A percentile compares a stretch with the other conserved stretches of the same genome.
Evolutionary conservation across 2,888 invertebrate species (phyloP).

Genomic region (Mactromeris polynyma): DNA sequence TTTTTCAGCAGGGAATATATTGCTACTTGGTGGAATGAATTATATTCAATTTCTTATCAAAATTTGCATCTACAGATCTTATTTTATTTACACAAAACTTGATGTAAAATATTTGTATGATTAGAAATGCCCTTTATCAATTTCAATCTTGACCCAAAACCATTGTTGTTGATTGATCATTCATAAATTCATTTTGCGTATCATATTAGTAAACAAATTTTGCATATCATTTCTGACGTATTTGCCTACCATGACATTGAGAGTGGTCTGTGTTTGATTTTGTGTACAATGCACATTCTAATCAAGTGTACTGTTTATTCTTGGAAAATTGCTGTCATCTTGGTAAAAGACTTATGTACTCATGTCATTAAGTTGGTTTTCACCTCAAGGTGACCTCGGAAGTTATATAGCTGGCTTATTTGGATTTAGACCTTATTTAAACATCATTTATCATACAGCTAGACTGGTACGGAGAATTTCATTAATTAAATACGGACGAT

Average conservation of each 20-base stretch:
- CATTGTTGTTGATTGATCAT: neutral
- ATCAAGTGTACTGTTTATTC: constrained; percentile 13
- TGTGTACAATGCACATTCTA: constrained; percentile 15
- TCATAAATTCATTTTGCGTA: neutral
- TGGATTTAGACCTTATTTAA: neutral
- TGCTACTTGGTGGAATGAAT: neutral
- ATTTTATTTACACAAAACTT: neutral
- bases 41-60: neutral
- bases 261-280: neutral
- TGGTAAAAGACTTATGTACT: constrained; percentile 7
- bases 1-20: neutral
- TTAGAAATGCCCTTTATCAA: neutral
- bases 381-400: neutral
- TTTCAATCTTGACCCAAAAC: neutral
- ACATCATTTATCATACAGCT: constrained; percentile 8
- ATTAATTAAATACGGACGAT: constrained; percentile 11
- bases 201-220: constrained; percentile 1
- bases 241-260: neutral
- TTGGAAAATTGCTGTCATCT: neutral
- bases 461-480: neutral
- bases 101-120: neutral
- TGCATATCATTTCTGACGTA: neutral
- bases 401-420: constrained; percentile 19
- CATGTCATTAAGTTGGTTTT: neutral
- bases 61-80: neutral